Base-by-base conservation (phyloP, 2,888 invertebrate species). In the Panorpa germanica region DNA sequence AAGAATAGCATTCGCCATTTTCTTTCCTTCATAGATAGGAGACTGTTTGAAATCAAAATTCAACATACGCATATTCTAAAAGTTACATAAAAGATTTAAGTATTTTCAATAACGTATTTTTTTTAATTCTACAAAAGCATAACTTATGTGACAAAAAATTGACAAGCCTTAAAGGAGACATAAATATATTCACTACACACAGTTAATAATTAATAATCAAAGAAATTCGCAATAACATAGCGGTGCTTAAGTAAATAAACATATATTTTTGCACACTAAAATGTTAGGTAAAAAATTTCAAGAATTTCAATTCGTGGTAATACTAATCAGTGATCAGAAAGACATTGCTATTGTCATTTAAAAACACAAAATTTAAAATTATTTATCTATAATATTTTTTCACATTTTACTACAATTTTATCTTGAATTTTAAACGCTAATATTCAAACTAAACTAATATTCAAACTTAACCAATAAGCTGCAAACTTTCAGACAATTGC, bases 1-100 rank as follows among this genome's bases (percentile, higher is more conserved):
- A 22, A 86, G 59, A 26, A 91, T 53, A 1, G 85, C 76, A 45
- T 80, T 76, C 9, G 81, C 70, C 37, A 88, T 69, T 41, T 67
- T 70, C 41, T 78, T 75, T 17, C 81, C 85, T 50, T 76, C 72
- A 40, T 77, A 81, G 35, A 74, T 65, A 14, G 76, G 72, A 4
- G 80, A 73, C 53, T 77, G 74, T 47, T 77, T 80, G 55, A 91
- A 91, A 37, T 80, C 80, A 57, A 86, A 88, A 33, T 77, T 78
- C 42, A 88, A 63, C 26, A 80, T 72, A 45, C 80, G 70, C 65
- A 90, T 80, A 57, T 90, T 86, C 78, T 83, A 59, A 14, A 64
- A 63, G 35, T 34, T 38, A 35, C 38, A 40, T 29, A 38, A 29
- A 15, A 34, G 14, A 29, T 28, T 20, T 27, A 12, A 25, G 27